A percentile compares a stretch with the other conserved stretches of the same genome.
phyloP scores from a whole-genome alignment of 92 coral and sea anemone species.

The Phenganax stokvisi region DNA sequence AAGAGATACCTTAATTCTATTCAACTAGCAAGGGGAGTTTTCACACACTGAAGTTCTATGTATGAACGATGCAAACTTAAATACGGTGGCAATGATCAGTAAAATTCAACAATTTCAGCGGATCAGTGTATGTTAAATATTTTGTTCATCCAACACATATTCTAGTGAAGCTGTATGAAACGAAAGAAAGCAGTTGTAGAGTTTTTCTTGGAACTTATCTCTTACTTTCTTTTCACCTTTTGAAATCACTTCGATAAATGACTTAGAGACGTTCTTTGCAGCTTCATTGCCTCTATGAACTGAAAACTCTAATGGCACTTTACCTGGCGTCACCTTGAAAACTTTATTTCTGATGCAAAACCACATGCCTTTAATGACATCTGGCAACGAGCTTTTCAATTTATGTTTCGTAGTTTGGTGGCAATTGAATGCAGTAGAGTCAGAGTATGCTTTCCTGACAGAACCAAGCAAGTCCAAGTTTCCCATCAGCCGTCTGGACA shows the following conservation, averaged over 20 bases:
- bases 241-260: background rate
- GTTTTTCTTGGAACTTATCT: background rate
- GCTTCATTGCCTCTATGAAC: background rate
- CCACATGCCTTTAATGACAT: background rate
- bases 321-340: no score
- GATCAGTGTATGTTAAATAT: background rate
- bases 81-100: background rate
- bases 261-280: background rate
- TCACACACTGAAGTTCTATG: no score
- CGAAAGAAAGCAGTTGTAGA: slow-evolving; percentile 9
- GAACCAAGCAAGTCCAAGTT: slow-evolving; percentile 19
- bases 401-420: slow-evolving; percentile 9
- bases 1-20: no score
- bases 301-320: background rate
- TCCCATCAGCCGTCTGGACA: slow-evolving; percentile 9
- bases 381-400: no score
- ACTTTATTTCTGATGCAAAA: no score
- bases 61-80: no score
- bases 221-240: slow-evolving; percentile 14
- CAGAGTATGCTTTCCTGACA: background rate
- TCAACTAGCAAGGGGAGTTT: no score
- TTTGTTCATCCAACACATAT: background rate
- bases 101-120: background rate
- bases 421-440: background rate
- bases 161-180: background rate